A percentile compares a stretch with the other conserved stretches of the same genome.
Evolutionary conservation across 2,113 vertebrate genomes (phyloP).

Genomic region (Laticauda laticaudata): DNA sequence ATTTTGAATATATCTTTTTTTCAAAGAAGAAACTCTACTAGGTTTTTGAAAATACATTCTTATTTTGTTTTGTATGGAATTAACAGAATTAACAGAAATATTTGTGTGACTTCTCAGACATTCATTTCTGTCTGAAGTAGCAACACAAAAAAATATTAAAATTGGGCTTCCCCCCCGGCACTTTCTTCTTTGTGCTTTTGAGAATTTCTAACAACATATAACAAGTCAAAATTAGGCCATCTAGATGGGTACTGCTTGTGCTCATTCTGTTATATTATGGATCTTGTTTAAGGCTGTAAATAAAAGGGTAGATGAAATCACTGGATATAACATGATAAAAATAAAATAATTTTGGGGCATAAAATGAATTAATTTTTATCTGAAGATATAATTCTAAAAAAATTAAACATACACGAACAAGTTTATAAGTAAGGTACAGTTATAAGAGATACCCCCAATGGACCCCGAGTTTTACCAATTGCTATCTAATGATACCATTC

Average conservation of each 20-base stretch:
- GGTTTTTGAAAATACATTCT: not conserved
- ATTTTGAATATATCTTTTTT: not conserved
- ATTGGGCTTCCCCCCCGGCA: not conserved
- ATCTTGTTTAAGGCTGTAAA: not conserved
- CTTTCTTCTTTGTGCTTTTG: not conserved
- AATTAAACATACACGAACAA: not conserved
- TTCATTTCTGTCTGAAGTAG: not conserved
- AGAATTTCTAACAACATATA: not conserved
- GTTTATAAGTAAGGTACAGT: not conserved
- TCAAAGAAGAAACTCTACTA: not conserved
- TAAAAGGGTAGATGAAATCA: not conserved
- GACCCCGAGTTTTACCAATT: not conserved
- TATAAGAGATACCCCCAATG: not conserved
- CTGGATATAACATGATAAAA: not conserved
- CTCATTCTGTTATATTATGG: not conserved
- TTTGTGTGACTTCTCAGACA: too few relatives aligned
- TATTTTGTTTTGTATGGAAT: not conserved
- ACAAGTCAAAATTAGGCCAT: not conserved
- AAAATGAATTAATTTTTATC: not conserved
- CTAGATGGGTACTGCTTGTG: not conserved
- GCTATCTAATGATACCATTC: not conserved
- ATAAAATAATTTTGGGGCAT: not conserved
- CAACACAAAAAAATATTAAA: not conserved
- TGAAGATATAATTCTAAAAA: not conserved
- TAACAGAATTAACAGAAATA: not conserved